These are phyloP conservation scores for Plagodis pulveraria DNA, from an alignment of 2,888 invertebrate species.

Conservation along the genomic window DNA sequence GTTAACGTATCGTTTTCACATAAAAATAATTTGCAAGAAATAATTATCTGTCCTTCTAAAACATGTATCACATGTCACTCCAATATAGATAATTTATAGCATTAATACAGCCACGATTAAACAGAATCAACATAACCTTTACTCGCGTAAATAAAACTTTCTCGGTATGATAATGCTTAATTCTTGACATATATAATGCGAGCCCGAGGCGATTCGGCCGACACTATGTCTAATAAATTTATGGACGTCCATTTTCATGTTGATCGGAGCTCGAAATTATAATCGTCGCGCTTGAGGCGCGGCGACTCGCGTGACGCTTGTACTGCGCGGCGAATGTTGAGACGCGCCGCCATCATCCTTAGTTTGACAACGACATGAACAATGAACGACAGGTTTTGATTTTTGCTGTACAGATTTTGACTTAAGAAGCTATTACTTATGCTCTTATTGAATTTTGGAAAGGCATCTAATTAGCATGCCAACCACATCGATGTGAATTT, in stretches of 20 bases:
- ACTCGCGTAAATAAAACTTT: conserved; percentile 70
- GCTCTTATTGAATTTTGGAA: no score
- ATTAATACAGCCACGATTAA: conserved; percentile 40
- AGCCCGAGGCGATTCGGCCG: conserved; percentile 75
- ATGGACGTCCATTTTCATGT: conserved; percentile 83
- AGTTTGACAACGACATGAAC: conserved; percentile 18
- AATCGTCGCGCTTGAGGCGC: conserved; percentile 79
- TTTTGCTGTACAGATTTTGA: neutral
- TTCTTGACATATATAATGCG: conserved; percentile 84
- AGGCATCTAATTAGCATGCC: no score
- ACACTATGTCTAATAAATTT: conserved; percentile 85
- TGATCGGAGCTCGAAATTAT: conserved; percentile 83
- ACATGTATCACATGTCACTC: no score
- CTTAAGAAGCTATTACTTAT: no score
- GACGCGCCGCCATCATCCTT: conserved; percentile 3
- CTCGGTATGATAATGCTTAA: conserved; percentile 80
- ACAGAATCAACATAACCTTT: conserved; percentile 57
- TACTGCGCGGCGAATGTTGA: conserved; percentile 35
- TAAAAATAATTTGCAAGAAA: no score
- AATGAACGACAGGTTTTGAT: neutral
- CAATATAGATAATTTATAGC: no score
- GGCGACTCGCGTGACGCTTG: conserved; percentile 59
- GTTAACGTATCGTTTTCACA: no score
- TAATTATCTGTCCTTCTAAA: no score
- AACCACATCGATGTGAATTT: no score